Conservation (phyloP, 2,888 invertebrate genomes). For the Heterodera filipjevi region DNA sequence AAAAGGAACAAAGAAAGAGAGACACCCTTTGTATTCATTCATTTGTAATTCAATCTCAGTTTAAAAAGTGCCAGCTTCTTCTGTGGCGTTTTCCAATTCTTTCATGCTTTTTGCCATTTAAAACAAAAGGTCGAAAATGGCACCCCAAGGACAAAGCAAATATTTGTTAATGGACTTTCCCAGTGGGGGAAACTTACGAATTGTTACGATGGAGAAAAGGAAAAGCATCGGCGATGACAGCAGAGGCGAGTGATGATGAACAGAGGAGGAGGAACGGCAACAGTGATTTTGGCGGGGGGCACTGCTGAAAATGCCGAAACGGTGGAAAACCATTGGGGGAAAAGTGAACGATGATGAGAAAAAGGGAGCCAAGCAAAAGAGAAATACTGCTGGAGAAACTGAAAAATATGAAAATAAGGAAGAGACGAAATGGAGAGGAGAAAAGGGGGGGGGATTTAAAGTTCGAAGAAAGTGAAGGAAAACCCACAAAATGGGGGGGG, state of each 20-base stretch:
- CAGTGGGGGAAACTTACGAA: not conserved
- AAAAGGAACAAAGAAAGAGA: too few species aligned
- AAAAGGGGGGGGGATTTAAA: slow-evolving; percentile 15
- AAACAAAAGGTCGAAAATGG: too few species aligned
- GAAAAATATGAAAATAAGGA: not conserved
- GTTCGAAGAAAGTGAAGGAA: not conserved
- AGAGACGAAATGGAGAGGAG: not conserved
- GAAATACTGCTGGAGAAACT: not conserved
- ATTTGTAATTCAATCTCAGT: too few species aligned
- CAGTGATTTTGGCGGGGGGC: not conserved
- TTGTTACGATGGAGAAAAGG: slow-evolving; percentile 16
- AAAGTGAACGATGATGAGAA: not conserved
- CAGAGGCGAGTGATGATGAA: not conserved
- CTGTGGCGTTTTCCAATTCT: too few species aligned
- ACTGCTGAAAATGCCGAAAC: not conserved
- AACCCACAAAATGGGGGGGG: not conserved
- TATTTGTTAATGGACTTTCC: not conserved
- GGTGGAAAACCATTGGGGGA: not conserved
- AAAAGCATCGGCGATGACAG: slow-evolving; percentile 9
- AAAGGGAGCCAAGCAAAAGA: not conserved
- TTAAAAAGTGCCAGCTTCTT: too few species aligned
- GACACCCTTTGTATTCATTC: too few species aligned
- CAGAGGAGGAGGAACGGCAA: not conserved
- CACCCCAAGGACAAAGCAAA: not conserved
- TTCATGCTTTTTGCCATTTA: too few species aligned